Evolutionary conservation across 2,888 invertebrate species (phyloP), one percentile per base, ranked within the genome.

Genomic region (Scotopteryx bipunctaria): DNA sequence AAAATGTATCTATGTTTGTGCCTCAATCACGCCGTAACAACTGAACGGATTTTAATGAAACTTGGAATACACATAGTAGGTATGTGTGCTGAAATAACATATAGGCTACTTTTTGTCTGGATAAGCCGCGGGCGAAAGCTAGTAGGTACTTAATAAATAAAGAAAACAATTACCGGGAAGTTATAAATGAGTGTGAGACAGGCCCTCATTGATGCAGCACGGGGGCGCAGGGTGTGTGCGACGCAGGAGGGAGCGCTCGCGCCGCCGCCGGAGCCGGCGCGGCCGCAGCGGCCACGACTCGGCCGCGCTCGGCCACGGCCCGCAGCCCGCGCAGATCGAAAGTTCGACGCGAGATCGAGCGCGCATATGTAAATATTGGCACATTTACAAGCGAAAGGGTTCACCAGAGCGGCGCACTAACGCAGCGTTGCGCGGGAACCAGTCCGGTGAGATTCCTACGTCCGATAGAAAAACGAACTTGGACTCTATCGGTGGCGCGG

Each of bases 371-470:
- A 88, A 90, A 90, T 90, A 90, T 88, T 88, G 90, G 87, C 89
- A 90, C 89, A 89, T 89, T 88, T 90, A 89, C 88, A 86, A 88
- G 89, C 89, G 89, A 90, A 89, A 89, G 89, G 89, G 89, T 88
- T 90, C 89, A 90, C 89, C 88, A 83, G 84, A 88, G 86, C 86
- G 89, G 86, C 87, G 87, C 88, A 86, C 86, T 89, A 85, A 86
- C 87, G 86, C 83, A 82, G 86, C 79, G 86, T 84, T 86, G 84
- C 83, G 87, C 85, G 86, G 88, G 91, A 92, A 92, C 92, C 92
- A 91, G 92, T 92, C 91, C 91, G 91, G 92, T 91, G 86, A 91
- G 92, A 92, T 92, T 91, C 92, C 92, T 92, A 91, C 88, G 91
- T 91, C 89, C 87, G 89, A 87, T 87, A 87, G 91, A 91, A 92